phyloP scores from a whole-genome alignment of 2,113 vertebrate genomes.

The Eubucco bourcierii region DNA sequence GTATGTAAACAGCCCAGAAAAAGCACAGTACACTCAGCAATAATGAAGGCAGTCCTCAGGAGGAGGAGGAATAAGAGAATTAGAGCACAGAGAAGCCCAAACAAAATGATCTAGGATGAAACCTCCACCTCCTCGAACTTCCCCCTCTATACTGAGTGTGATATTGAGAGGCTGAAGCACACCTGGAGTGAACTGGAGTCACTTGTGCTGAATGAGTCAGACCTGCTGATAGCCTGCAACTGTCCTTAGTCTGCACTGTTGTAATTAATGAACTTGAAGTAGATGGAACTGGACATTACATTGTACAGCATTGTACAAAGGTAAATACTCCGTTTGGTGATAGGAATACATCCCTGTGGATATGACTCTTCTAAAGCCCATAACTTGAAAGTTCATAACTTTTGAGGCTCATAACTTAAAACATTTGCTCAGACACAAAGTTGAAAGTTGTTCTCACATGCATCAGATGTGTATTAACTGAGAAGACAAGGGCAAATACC shows the following conservation, averaged over 20 bases:
- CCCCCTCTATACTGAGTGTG: no score
- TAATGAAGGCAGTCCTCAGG: no score
- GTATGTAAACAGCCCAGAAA: no score
- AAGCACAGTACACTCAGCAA: no score
- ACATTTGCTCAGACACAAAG: background rate
- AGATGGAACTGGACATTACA: background rate
- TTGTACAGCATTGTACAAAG: background rate
- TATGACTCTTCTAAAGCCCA: background rate
- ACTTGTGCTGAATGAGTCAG: no score
- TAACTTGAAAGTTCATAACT: background rate
- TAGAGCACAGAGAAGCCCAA: no score
- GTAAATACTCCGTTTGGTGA: background rate
- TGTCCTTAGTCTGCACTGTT: background rate
- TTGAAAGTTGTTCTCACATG: background rate
- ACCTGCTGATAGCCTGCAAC: background rate
- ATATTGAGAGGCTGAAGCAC: no score
- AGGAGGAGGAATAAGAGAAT: no score
- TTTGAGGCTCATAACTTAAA: background rate
- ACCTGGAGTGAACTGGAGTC: no score
- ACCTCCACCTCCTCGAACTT: no score
- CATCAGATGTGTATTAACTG: background rate
- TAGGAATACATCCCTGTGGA: background rate
- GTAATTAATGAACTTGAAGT: background rate
- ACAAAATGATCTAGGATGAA: no score
- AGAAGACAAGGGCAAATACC: background rate